phyloP scores from a whole-genome alignment of 2,888 invertebrate genomes.

The Miltochrista miniata region DNA sequence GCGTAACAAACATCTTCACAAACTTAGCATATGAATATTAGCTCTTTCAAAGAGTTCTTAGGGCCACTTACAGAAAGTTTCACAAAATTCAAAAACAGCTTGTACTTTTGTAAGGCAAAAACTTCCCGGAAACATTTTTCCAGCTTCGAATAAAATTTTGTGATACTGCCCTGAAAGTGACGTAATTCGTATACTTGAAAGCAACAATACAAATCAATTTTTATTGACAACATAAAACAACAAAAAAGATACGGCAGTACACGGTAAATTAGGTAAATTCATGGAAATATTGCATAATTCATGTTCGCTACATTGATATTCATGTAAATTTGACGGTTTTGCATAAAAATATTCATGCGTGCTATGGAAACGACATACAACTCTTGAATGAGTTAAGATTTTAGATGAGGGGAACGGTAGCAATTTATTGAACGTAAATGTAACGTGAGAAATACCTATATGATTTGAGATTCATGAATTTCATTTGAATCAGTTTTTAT shows the following conservation, averaged over 20 bases:
- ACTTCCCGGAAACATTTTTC: too few species aligned
- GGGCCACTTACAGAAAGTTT: too few species aligned
- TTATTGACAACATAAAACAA: neutral
- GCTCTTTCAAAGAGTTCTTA: too few species aligned
- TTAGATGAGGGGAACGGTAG: neutral
- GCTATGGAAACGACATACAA: conserved; percentile 26
- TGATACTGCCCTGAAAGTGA: neutral
- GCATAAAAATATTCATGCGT: conserved; percentile 38
- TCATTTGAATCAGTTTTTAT: too few species aligned
- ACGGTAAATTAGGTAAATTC: conserved; percentile 9
- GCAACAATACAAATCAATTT: neutral
- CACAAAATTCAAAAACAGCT: too few species aligned
- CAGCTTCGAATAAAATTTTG: too few species aligned
- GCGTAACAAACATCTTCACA: too few species aligned
- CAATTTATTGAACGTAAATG: neutral
- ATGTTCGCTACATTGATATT: conserved; percentile 36
- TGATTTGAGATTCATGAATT: neutral
- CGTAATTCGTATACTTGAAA: neutral
- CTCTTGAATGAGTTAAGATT: conserved; percentile 19
- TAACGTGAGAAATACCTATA: neutral
- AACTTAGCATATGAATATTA: too few species aligned
- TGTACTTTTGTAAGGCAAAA: too few species aligned
- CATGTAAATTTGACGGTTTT: conserved; percentile 41
- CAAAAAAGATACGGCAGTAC: neutral
- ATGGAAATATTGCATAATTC: conserved; percentile 13